A percentile compares a stretch with the other conserved stretches of the same genome.
phyloP scores from a whole-genome alignment of 2,113 vertebrate species.

The Glareola pratincola region DNA sequence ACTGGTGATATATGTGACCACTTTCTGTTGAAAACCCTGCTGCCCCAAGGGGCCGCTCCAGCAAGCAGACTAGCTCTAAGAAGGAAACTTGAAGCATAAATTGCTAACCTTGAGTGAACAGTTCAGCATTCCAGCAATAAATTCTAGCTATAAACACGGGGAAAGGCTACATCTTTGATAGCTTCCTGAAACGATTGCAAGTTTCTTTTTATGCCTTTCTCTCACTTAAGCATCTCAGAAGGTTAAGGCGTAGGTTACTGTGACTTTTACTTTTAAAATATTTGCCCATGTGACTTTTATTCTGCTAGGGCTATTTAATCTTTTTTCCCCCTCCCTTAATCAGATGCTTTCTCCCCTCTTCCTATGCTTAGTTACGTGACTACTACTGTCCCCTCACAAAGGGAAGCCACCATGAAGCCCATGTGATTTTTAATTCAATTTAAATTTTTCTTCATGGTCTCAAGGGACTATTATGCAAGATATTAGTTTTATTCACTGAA shows the following conservation, averaged over 20 bases:
- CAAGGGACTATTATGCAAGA: neutral
- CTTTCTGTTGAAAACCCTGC: constrained; percentile 25
- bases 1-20: constrained; percentile 4
- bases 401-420: neutral
- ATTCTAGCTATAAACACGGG: neutral
- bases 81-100: neutral
- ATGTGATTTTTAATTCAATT: neutral
- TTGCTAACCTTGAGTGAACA: neutral
- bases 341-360: neutral
- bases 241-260: neutral
- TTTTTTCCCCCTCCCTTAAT: neutral
- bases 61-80: neutral
- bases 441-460: neutral
- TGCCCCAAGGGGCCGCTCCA: neutral
- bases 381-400: neutral
- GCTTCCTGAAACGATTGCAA: neutral
- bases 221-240: neutral
- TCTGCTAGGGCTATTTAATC: neutral
- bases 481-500: neutral
- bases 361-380: neutral
- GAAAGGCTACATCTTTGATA: neutral
- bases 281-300: neutral
- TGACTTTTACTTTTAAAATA: neutral
- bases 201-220: neutral
- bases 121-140: neutral